Base-by-base conservation (phyloP, 1,140 invertebrate species). In the Lordiphosa collinella region DNA sequence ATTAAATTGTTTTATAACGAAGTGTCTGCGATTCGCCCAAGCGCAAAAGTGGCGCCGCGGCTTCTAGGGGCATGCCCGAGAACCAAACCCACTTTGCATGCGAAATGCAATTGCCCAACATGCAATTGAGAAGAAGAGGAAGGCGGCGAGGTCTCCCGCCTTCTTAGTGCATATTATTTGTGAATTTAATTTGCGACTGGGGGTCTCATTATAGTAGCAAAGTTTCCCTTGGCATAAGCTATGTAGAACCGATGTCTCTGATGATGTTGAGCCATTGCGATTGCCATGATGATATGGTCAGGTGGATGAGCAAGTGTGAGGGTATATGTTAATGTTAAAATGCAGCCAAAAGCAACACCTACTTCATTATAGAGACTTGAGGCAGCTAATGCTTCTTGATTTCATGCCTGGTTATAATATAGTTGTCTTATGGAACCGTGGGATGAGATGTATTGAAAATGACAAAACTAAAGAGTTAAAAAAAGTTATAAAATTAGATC, bases 1-100 rank as follows among this genome's bases (percentile, higher is more conserved):
- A 55, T 84, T 72, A 68, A 84, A 82, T 82, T 78, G 78, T 85
- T 82, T 82, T 84, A 85, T 82, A 82, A 82, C 78, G 78, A 82
- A 84, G 79, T 82, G 78, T 82, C 78, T 82, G 78, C 56, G 73
- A 59, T 52, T 69, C 54, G 58, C 11, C 71, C 72, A 71, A 76
- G 76, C 75, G 75, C 65, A 79, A 75, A 82, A 75, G 72, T 76
- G 76, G 67, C 76, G 78, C 72, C 63, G 53, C 34, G 40, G 7
- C 35, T 35, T 18, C 2, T 10, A 10, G 63, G 59, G 62, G 53
- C 63, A 67, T 40, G 34, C 46, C 49, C 58, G 18, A 59, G 48
- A 59, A 13, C 32, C 32, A 49, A 4, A 14, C 32, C 14, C 76
- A 82, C 76, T 82, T 82, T 82, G 78, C 78, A 82, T 60, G 75